Evolutionary conservation across 2,888 invertebrate genomes (phyloP).

Genomic region (Nephrotoma guestfalica): DNA sequence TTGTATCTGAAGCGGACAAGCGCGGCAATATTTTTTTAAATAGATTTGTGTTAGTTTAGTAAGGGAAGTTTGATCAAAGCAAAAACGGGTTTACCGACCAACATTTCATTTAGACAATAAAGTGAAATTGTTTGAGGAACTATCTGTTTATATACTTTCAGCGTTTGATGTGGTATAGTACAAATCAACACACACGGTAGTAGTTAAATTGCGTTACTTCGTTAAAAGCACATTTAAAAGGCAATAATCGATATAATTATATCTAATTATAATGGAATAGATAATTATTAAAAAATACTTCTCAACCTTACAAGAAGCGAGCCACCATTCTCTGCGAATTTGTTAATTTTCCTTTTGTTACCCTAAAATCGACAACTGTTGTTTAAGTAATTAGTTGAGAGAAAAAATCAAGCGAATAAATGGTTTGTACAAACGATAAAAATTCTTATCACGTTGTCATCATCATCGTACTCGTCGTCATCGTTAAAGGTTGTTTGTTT

Average conservation of each 20-base stretch:
- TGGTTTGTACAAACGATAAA: not conserved
- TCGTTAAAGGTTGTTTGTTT: not conserved
- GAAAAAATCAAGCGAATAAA: not conserved
- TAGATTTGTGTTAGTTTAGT: not conserved
- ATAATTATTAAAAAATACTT: not conserved
- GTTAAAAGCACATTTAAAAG: too few species aligned
- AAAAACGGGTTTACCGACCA: not conserved
- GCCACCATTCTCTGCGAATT: too few species aligned
- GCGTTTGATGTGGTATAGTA: too few species aligned
- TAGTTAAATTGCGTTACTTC: too few species aligned
- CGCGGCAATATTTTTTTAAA: not conserved
- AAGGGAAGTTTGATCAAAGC: not conserved
- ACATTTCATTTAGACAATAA: not conserved
- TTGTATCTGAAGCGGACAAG: not conserved
- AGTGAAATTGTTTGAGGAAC: fast-evolving
- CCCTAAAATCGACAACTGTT: not conserved
- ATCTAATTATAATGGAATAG: not conserved
- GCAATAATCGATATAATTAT: not conserved
- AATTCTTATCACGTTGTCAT: not conserved
- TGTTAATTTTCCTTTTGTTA: not conserved
- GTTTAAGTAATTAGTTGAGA: not conserved
- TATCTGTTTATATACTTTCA: too few species aligned
- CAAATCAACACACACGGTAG: too few species aligned
- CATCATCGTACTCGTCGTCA: not conserved
- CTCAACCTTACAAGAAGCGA: not conserved